A percentile compares a stretch with the other conserved stretches of the same genome.
phyloP scores from a whole-genome alignment of 2,797 vertebrate genomes.

The Myripristis murdjan region DNA sequence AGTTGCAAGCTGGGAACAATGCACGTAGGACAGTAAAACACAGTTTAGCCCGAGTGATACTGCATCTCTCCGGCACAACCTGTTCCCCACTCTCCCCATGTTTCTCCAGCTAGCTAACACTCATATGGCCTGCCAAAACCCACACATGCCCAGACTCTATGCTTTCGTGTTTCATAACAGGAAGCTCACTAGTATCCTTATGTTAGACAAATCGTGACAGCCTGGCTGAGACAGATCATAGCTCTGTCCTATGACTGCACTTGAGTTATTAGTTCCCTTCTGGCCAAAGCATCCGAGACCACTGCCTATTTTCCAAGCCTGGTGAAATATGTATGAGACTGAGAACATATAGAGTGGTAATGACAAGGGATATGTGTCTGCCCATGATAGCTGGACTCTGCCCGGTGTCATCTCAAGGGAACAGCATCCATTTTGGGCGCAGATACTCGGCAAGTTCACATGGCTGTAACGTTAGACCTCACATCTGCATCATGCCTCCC shows the following conservation, averaged over 20 bases:
- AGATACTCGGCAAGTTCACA: slow-evolving; percentile 50
- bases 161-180: slow-evolving; percentile 51
- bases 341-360: background rate
- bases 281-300: background rate
- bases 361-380: background rate
- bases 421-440: slow-evolving; percentile 65
- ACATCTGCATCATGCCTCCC: slow-evolving; percentile 34
- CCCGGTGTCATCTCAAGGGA: background rate
- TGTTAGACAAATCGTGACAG: slow-evolving; percentile 47
- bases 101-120: slow-evolving; percentile 27
- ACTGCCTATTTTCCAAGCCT: background rate
- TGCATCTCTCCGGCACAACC: slow-evolving; percentile 39
- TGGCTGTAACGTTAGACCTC: slow-evolving; percentile 42
- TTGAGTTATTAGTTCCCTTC: slow-evolving; percentile 16
- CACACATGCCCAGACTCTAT: slow-evolving; percentile 44
- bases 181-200: slow-evolving; percentile 44
- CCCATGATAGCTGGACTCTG: background rate
- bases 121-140: slow-evolving; percentile 45
- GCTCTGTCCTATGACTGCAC: slow-evolving; percentile 6
- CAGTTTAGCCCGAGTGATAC: slow-evolving; percentile 31
- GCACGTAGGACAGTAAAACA: slow-evolving; percentile 5
- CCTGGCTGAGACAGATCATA: slow-evolving; percentile 23
- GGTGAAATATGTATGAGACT: background rate
- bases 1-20: slow-evolving; percentile 6
- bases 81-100: background rate